A percentile compares a stretch with the other conserved stretches of the same genome.
Evolutionary conservation across 2,888 invertebrate genomes (phyloP).

Genomic region (Odontothrips loti): DNA sequence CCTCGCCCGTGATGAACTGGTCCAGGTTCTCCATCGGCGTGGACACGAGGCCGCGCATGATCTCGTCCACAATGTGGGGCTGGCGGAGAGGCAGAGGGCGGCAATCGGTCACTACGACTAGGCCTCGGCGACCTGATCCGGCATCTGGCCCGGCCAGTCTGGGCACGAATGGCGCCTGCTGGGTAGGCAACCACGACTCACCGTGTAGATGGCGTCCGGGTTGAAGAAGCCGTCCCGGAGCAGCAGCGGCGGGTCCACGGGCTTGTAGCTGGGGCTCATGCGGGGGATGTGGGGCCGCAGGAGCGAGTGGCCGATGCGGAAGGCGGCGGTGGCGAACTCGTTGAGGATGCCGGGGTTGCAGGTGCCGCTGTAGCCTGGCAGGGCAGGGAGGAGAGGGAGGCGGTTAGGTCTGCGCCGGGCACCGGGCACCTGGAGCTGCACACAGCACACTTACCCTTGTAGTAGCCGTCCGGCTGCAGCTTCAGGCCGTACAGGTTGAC

Average conservation of each 20-base stretch:
- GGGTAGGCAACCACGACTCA: slow-evolving; percentile 44
- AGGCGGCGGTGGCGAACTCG: slow-evolving; percentile 88
- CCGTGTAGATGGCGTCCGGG: slow-evolving; percentile 73
- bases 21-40: slow-evolving; percentile 91
- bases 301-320: slow-evolving; percentile 85
- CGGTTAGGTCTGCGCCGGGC: not conserved
- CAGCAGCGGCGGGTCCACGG: slow-evolving; percentile 76
- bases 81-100: slow-evolving; percentile 47
- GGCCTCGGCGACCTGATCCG: no score
- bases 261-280: slow-evolving; percentile 71
- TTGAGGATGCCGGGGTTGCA: slow-evolving; percentile 87
- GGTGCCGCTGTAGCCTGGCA: slow-evolving; percentile 67
- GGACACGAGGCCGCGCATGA: slow-evolving; percentile 76
- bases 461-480: slow-evolving; percentile 75
- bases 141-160: no score
- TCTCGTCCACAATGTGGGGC: slow-evolving; percentile 76
- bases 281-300: slow-evolving; percentile 80
- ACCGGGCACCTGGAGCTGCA: not conserved
- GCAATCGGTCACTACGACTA: slow-evolving; percentile 18
- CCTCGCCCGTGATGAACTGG: slow-evolving; percentile 90
- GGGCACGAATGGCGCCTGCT: no score
- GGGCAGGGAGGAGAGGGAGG: slow-evolving; percentile 22
- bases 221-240: slow-evolving; percentile 88
- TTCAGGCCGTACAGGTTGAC: slow-evolving; percentile 84
- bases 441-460: slow-evolving; percentile 54